These are phyloP conservation scores for Plagodis dolabraria DNA, from an alignment of 2,888 invertebrate species.

Conservation along the genomic window DNA sequence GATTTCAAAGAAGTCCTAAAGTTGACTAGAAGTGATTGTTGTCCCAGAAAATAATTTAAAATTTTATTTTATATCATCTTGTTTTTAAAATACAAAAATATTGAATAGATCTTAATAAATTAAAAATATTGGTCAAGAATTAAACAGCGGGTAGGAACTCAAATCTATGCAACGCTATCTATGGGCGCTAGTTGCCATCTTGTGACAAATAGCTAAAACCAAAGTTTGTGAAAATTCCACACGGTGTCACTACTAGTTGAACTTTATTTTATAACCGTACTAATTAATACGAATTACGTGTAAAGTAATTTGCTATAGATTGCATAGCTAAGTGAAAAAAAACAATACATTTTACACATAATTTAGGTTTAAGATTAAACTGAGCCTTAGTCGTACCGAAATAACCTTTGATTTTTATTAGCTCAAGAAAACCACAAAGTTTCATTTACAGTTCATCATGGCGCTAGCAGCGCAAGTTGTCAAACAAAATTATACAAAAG, in stretches of 20 bases:
- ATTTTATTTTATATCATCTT: too few relatives aligned
- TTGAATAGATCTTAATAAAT: too few relatives aligned
- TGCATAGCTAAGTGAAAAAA: too few relatives aligned
- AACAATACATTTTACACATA: too few relatives aligned
- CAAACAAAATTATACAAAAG: not conserved
- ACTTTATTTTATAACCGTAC: not conserved
- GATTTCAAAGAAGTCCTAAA: too few relatives aligned
- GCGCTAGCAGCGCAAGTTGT: conserved; percentile 7
- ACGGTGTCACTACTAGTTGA: conserved; percentile 12
- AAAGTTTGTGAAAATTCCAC: conserved; percentile 30
- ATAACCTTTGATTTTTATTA: not conserved
- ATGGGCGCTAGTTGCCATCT: conserved; percentile 37
- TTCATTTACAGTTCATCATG: not conserved
- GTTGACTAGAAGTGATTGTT: too few relatives aligned
- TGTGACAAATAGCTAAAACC: conserved; percentile 33
- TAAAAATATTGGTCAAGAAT: not conserved
- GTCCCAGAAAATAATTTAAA: too few relatives aligned
- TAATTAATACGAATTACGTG: too few relatives aligned
- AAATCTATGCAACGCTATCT: not conserved
- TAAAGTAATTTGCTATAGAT: too few relatives aligned
- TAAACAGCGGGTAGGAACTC: not conserved
- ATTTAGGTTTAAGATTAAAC: too few relatives aligned
- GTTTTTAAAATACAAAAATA: too few relatives aligned
- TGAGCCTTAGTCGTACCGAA: too few relatives aligned
- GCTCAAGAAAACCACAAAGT: conserved; percentile 9